Conservation (phyloP, 2,113 vertebrate species). For the Labeo catla region DNA sequence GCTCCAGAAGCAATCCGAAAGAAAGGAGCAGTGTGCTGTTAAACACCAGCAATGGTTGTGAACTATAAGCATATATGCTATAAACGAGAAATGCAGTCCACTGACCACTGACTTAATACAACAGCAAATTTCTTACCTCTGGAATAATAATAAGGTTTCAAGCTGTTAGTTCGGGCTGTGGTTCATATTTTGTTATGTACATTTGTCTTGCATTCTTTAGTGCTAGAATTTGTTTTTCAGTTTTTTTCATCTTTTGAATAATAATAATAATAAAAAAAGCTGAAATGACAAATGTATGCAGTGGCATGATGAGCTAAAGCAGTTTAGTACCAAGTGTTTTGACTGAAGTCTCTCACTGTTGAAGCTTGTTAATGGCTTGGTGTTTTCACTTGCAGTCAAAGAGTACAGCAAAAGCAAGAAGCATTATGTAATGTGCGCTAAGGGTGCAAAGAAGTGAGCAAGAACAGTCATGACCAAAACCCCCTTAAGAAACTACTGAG, state of each 20-base stretch:
- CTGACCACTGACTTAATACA: background rate
- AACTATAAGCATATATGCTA: background rate
- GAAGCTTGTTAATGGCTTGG: too few species aligned
- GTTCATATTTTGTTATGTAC: background rate
- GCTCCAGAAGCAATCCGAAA: conserved; percentile 49
- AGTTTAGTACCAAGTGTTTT: background rate
- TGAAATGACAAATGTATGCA: background rate
- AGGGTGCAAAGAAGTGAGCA: background rate
- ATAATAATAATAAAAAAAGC: background rate
- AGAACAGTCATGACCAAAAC: background rate
- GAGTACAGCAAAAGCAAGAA: background rate
- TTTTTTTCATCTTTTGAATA: background rate
- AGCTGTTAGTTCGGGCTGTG: background rate
- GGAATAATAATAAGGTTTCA: background rate
- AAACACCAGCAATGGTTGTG: background rate
- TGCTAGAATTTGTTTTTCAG: background rate
- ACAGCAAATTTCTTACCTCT: background rate
- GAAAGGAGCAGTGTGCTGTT: conserved; percentile 52
- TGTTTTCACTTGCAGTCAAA: background rate
- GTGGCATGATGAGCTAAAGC: background rate
- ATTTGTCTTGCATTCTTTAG: background rate
- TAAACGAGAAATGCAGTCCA: background rate
- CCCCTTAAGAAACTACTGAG: background rate
- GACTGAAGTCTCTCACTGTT: too few species aligned
- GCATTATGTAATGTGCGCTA: background rate